Evolutionary conservation across 2,797 vertebrate genomes (phyloP).

Genomic region (Serranus cabrilla): DNA sequence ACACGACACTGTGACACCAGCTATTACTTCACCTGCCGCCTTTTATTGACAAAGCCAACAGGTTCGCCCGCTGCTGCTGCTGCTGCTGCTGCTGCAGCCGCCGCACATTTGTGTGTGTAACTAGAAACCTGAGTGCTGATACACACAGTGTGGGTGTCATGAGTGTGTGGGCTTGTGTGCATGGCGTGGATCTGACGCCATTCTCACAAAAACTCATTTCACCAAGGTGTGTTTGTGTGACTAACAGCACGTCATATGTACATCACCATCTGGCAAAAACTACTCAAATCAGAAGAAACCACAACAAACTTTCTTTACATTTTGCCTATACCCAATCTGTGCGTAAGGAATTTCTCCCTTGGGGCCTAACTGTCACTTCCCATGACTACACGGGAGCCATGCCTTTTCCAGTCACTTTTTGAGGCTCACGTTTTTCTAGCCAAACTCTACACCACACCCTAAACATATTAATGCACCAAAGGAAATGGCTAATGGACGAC

Average conservation of each 20-base stretch:
- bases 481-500: slow-evolving; percentile 29
- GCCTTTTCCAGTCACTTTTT: slow-evolving; percentile 7
- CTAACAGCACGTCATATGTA: slow-evolving; percentile 32
- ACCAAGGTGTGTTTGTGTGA: slow-evolving; percentile 59
- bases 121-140: slow-evolving; percentile 27
- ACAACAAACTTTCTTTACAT: background rate
- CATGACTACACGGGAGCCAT: background rate
- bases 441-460: slow-evolving; percentile 51
- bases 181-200: slow-evolving; percentile 30
- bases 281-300: background rate
- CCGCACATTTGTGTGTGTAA: slow-evolving; percentile 22
- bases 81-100: slow-evolving; percentile 42
- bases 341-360: slow-evolving; percentile 10
- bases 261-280: slow-evolving; percentile 34
- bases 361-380: slow-evolving; percentile 53
- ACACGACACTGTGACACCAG: slow-evolving; percentile 81
- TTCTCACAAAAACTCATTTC: slow-evolving; percentile 47
- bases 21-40: slow-evolving; percentile 83
- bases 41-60: slow-evolving; percentile 81
- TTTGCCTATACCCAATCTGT: background rate
- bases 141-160: slow-evolving; percentile 1
- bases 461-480: slow-evolving; percentile 20
- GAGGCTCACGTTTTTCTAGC: slow-evolving; percentile 18
- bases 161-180: slow-evolving; percentile 2
- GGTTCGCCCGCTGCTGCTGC: slow-evolving; percentile 73